Percentiles rank a stretch among this genome's conserved stretches.
Evolutionary conservation across 2,113 vertebrate species (phyloP).

Genomic region (Pomatostomus ruficeps): DNA sequence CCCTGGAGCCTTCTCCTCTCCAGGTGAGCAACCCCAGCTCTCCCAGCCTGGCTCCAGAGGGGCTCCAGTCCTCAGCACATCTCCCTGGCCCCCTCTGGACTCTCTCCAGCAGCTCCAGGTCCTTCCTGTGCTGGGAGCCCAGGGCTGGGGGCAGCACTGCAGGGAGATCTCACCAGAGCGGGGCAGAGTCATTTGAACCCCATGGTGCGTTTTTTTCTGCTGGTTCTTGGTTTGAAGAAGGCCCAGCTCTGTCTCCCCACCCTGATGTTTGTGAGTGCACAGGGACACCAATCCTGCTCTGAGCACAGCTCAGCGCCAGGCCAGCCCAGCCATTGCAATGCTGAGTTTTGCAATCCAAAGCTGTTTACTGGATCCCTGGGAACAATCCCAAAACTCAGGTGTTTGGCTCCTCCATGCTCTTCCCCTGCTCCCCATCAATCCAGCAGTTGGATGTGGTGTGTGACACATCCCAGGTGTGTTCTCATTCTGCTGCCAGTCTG

Average conservation of each 20-base stretch:
- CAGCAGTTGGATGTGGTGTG: neutral
- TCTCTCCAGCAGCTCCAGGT: rapidly evolving
- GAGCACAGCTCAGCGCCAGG: neutral
- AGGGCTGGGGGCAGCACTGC: neutral
- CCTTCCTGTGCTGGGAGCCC: neutral
- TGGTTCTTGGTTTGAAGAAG: neutral
- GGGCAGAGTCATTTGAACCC: neutral
- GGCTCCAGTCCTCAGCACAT: neutral
- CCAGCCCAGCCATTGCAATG: neutral
- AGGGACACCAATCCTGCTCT: neutral
- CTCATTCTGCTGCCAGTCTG: neutral
- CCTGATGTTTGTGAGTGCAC: neutral
- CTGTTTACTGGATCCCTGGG: neutral
- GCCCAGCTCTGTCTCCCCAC: neutral
- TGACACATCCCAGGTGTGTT: neutral
- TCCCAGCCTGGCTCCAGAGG: neutral
- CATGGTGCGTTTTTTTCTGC: neutral
- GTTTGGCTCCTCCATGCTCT: rapidly evolving
- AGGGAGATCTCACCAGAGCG: rapidly evolving
- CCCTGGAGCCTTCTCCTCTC: neutral
- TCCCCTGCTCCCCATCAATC: neutral
- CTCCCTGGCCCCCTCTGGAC: neutral
- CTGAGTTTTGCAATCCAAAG: neutral
- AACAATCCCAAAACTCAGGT: neutral
- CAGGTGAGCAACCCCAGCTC: neutral